Evolutionary conservation across 2,888 invertebrate genomes (phyloP), one percentile per base, ranked within the genome.

Genomic region (Phoenoteleia sp.): DNA sequence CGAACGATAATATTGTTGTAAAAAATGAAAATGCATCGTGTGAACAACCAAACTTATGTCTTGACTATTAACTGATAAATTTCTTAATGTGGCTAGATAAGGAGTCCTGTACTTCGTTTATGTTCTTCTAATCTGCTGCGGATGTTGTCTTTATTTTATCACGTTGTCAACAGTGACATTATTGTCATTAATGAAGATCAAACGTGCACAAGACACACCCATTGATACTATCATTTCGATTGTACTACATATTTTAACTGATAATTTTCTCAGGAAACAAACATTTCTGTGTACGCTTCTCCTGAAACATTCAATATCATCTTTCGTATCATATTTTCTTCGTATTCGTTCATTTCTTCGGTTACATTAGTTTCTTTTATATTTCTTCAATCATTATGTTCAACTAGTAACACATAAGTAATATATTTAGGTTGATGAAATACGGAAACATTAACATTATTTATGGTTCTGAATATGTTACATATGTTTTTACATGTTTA

Each of bases 91-190:
- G 54, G 47, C 54, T 52, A 77, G 79, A 84, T 84, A 84, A 69
- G 84, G 54, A 62, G 64, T 79, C 72, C 15, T 56, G 62, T 83
- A 66, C 45, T 77, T 79, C 62, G 69, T 36, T 72, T 39, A 52
- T 47, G 83, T 62, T 67, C 64, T 33, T 76, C 66, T 84, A 75
- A 83, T 83, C 83, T 79, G 67, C 21, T 67, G 36, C 75, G 79
- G 84, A 84, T 84, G 84, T 84, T 79, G 79, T 58, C 72, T 52
- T 67, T 80, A 75, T 62, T 74, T 84, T 80, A 84, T 84, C 79
- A 25, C 25, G 67, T 79, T 83, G 79, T 84, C 79, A 79, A 80
- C 84, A 64, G 49, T 77, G 47, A 54, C 49, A 60, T 84, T 84
- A 80, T 58, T 77, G 82, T 82, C 69, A 64, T 54, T 77, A 67